A percentile compares a stretch with the other conserved stretches of the same genome.
These are phyloP conservation scores for Darevskia nairensis DNA, from an alignment of 2,797 vertebrate species.

Conservation along the genomic window DNA sequence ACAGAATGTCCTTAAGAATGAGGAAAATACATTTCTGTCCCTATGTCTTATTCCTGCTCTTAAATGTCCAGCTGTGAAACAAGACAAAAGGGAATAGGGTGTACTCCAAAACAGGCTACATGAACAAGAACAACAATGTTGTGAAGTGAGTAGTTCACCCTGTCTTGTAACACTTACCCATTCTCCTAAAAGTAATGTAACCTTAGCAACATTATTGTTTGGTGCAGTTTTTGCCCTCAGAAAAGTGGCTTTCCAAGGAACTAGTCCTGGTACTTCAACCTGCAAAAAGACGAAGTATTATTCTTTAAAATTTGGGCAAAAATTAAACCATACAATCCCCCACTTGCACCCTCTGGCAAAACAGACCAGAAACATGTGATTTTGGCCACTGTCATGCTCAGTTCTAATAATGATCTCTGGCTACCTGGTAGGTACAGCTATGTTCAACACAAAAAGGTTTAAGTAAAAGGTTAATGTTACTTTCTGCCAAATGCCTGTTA, in stretches of 20 bases:
- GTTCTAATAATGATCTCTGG: neutral
- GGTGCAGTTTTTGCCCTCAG: neutral
- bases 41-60: neutral
- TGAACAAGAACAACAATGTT: neutral
- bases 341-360: neutral
- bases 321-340: neutral
- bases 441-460: neutral
- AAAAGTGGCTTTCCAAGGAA: neutral
- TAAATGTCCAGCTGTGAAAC: neutral
- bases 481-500: neutral
- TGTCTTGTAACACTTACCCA: neutral
- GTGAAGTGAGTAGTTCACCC: neutral
- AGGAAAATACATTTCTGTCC: neutral
- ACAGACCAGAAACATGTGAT: neutral
- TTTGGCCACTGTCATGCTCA: neutral
- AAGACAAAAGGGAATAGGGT: neutral
- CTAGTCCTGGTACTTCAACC: neutral
- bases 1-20: neutral
- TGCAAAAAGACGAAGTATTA: too few species aligned
- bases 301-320: neutral
- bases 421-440: neutral
- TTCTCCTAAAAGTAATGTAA: neutral
- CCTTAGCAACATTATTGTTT: neutral
- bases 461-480: neutral
- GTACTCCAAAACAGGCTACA: neutral